Evolutionary conservation across 2,113 vertebrate species (phyloP).

Genomic region (Melozone crissalis): DNA sequence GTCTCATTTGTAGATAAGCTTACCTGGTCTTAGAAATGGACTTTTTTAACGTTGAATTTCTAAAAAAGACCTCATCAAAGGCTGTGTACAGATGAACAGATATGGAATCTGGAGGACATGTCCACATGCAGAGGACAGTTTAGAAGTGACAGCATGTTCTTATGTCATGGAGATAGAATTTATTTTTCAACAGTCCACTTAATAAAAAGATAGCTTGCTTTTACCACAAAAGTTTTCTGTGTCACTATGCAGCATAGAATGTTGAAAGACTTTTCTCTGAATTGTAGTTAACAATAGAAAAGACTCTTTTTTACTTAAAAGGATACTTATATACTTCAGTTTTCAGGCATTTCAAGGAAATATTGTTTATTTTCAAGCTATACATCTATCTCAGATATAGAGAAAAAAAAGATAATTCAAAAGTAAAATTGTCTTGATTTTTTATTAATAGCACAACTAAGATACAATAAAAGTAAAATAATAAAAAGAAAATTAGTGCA

Average conservation of each 20-base stretch:
- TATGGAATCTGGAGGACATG: background rate
- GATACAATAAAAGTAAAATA: background rate
- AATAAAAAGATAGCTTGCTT: background rate
- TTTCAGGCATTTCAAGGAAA: background rate
- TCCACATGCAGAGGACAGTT: background rate
- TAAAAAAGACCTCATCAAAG: background rate
- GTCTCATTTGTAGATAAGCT: background rate
- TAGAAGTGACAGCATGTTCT: background rate
- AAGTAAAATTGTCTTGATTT: background rate
- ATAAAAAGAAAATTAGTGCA: background rate
- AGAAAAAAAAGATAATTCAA: background rate
- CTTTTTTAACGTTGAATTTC: background rate
- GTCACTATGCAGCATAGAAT: background rate
- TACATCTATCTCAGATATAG: background rate
- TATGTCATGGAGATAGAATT: background rate
- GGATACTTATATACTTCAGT: background rate
- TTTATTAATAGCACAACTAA: background rate
- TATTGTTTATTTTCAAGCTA: constrained; percentile 22
- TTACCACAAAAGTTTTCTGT: background rate
- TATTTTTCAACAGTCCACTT: background rate
- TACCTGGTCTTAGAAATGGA: background rate
- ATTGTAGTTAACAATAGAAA: background rate
- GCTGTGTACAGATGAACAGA: background rate
- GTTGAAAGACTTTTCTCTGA: background rate
- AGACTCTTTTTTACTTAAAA: background rate